Evolutionary conservation across 92 coral and sea anemone species (phyloP), one percentile per base, ranked within the genome.

Genomic region (Palythoa caribaeorum): DNA sequence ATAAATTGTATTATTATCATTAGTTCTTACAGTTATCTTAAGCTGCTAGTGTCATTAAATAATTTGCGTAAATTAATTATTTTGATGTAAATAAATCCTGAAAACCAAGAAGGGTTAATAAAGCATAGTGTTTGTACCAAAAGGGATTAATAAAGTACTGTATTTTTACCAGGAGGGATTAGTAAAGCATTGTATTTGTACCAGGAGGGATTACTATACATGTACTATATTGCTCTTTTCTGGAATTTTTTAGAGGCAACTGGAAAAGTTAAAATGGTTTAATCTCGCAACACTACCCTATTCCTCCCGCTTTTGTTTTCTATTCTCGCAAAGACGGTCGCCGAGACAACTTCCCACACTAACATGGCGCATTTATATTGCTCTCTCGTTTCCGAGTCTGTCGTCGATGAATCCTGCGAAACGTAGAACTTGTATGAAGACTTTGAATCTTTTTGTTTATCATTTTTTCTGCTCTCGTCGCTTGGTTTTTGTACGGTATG

Each of bases 311-410:
- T 91, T 84, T 93, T 95, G 62, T 88, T 90, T 73, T 95, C 98
- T 38, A 95, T 91, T 83, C 98, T 90, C 39, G 92, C 84, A 38
- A 91, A 89, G 51, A 89, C 92, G 66, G 74, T 87, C 38, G 91
- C 91, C 11, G 96, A 89, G 3, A 93, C 90, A 8, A 83, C 93
- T 78, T 95, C 96, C 98, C 98, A 95, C 66, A 93, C 92, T 19
- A 95, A 69, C 98, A 95, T 89, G 0, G 86, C 83, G 74, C 96
- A 95, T 81, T 91, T 93, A 36, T 40, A 73, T 73, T 55, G 91
- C 60, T 36, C 71, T 57, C 60, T 85, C 12, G 70, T n/a, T 57
- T 83, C 63, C 20, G 73, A 74, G 87, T 73, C 77, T 68, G 77
- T 89, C 59, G 71, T 38, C 54, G 84, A 84, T 15, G 38, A 13